phyloP scores from a whole-genome alignment of 2,113 vertebrate species.

The Gyps fulvus region DNA sequence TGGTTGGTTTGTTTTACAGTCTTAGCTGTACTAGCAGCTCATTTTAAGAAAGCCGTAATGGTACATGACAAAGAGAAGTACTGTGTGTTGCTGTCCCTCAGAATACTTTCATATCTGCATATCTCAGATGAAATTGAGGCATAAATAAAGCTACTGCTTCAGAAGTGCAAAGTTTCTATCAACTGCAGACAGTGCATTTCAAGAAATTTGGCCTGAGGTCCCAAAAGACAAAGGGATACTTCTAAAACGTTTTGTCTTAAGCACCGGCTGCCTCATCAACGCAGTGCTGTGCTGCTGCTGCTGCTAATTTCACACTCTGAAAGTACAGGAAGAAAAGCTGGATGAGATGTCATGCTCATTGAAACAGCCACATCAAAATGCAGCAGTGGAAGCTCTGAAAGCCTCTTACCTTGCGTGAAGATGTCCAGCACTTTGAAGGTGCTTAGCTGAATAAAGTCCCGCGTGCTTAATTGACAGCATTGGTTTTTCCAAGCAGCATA shows the following conservation, averaged over 20 bases:
- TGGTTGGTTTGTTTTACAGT: neutral
- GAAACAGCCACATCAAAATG: accelerated
- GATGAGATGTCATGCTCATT: accelerated
- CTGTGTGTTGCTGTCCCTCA: neutral
- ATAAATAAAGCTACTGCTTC: neutral
- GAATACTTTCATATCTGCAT: neutral
- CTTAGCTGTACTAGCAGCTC: neutral
- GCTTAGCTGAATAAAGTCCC: neutral
- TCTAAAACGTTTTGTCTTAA: neutral
- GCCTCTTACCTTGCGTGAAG: neutral
- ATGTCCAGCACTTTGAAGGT: neutral
- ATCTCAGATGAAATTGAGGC: neutral
- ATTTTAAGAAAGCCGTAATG: neutral
- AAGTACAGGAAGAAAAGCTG: neutral
- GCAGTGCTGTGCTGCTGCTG: neutral
- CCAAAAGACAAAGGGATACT: neutral
- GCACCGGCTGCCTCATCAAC: neutral
- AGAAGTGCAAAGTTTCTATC: neutral
- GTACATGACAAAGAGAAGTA: neutral
- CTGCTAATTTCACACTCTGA: neutral
- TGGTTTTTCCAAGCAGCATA: neutral
- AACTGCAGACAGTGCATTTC: neutral
- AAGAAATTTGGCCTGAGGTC: neutral
- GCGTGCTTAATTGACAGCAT: accelerated
- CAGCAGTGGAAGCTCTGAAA: neutral